Base-by-base conservation (phyloP, 2,888 invertebrate genomes). In the Phyllotreta cruciferae region DNA sequence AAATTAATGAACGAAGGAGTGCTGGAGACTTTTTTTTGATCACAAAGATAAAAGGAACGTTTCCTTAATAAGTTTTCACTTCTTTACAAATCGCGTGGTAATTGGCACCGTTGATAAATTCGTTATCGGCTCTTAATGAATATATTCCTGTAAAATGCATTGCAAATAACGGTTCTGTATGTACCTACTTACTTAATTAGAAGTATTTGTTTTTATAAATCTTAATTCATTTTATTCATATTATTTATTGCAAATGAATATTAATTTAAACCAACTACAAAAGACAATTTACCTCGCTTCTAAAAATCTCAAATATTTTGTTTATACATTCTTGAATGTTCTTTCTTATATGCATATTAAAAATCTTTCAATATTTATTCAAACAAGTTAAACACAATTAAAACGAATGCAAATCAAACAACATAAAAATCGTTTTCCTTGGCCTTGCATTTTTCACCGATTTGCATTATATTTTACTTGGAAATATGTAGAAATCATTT, bases 1-100 rank as follows among this genome's bases (percentile, higher is more conserved):
- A 42, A 52, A 58, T 58, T 58, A 45, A 62, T 52, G 24, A 44
- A 45, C 39, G 34, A 56, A 62, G 62, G 62, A 62, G 56, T 62
- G 56, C 53, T 56, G 42, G 52, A 7, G 41, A 49, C n/a, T 45
- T 56, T 56, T 24, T 24, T 56, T 42, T 56, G 62, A 62, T 56
- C 11, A 11, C 45, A 53, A 38, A 45, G 53, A 57, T 62, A 56
- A 45, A 50, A 37, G 57, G 50, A 62, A 62, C 37, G 45, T 56
- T 62, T 62, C 50, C 52, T 39, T 50, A 39, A 56, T 57, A 44
- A 57, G 44, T 62, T 62, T 57, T 44, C 42, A 47, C 47, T 41
- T 36, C 13, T 35, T 57, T 41, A 50, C 39, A 41, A 50, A 57
- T 49, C 45, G 55, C 54, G 54, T 54, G 24, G 54, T 41, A 54